These are phyloP conservation scores for Drosophila tristis DNA, from an alignment of 1,140 invertebrate species.

Conservation along the genomic window DNA sequence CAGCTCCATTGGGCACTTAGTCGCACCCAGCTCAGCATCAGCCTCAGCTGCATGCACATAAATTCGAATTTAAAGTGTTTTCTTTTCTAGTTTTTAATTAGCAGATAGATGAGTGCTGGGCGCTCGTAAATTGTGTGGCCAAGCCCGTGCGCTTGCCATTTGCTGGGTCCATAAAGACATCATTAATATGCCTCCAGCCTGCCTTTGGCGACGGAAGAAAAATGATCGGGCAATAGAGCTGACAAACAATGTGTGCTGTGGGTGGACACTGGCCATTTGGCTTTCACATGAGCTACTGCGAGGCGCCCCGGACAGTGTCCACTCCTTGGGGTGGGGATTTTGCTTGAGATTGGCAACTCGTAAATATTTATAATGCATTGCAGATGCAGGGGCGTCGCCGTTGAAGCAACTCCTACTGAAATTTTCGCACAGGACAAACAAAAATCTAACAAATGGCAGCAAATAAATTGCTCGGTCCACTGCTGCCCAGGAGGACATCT, in stretches of 20 bases:
- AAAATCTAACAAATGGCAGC: constrained; percentile 30
- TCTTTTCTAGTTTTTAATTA: constrained; percentile 74
- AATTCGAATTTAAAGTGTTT: constrained; percentile 67
- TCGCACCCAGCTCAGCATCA: neutral
- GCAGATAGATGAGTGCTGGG: constrained; percentile 54
- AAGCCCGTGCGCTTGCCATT: constrained; percentile 17
- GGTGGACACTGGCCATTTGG: constrained; percentile 36
- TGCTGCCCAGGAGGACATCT: constrained; percentile 4
- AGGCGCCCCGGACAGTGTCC: constrained; percentile 21
- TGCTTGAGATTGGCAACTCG: constrained; percentile 19
- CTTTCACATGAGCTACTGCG: constrained; percentile 16
- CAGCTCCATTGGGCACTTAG: neutral
- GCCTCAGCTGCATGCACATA: constrained; percentile 36
- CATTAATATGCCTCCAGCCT: constrained; percentile 61
- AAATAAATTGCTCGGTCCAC: constrained; percentile 29
- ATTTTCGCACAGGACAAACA: constrained; percentile 1
- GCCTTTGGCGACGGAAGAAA: constrained; percentile 25
- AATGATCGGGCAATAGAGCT: constrained; percentile 46
- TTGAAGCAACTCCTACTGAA: neutral
- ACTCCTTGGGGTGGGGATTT: neutral
- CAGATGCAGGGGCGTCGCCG: constrained; percentile 28
- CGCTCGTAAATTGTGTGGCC: constrained; percentile 61
- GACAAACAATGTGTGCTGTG: constrained; percentile 24
- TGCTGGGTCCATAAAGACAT: constrained; percentile 50
- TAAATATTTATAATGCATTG: constrained; percentile 63